phyloP scores from a whole-genome alignment of 2,888 invertebrate genomes.

The Melinaea marsaeus region DNA sequence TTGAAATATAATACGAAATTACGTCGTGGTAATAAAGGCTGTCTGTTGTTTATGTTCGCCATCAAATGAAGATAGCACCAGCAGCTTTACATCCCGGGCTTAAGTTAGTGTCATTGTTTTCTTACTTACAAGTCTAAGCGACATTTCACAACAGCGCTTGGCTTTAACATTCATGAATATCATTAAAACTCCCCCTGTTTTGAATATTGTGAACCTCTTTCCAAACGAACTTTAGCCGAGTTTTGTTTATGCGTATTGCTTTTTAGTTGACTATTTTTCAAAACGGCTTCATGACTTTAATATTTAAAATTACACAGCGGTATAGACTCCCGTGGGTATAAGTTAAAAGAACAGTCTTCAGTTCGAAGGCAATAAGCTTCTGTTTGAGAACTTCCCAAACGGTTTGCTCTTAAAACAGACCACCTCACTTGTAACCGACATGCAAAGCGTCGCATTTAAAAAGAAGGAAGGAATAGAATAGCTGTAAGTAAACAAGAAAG shows the following conservation, averaged over 20 bases:
- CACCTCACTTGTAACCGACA: constrained; percentile 59
- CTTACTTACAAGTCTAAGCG: constrained; percentile 71
- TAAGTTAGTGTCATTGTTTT: constrained; percentile 74
- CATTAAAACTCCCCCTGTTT: constrained; percentile 67
- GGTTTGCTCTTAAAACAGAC: constrained; percentile 61
- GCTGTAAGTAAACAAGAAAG: constrained; percentile 64
- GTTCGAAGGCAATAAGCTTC: constrained; percentile 60
- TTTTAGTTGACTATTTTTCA: constrained; percentile 51
- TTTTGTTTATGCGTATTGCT: constrained; percentile 63
- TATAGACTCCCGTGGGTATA: constrained; percentile 41
- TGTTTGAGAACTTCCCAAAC: constrained; percentile 60
- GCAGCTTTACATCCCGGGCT: constrained; percentile 64
- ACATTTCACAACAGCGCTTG: constrained; percentile 66
- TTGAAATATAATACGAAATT: constrained; percentile 59
- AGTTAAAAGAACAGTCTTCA: constrained; percentile 57
- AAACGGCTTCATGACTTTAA: constrained; percentile 41
- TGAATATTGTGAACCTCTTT: constrained; percentile 61
- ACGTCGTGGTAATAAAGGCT: constrained; percentile 57
- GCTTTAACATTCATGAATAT: constrained; percentile 74
- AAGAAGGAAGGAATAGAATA: constrained; percentile 58
- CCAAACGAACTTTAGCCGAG: constrained; percentile 54
- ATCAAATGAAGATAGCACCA: constrained; percentile 68
- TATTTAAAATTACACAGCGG: constrained; percentile 50
- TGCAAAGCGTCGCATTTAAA: constrained; percentile 65
- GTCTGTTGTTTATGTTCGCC: constrained; percentile 64